phyloP scores from a whole-genome alignment of 2,797 vertebrate species.

The Enteromius paludinosus region DNA sequence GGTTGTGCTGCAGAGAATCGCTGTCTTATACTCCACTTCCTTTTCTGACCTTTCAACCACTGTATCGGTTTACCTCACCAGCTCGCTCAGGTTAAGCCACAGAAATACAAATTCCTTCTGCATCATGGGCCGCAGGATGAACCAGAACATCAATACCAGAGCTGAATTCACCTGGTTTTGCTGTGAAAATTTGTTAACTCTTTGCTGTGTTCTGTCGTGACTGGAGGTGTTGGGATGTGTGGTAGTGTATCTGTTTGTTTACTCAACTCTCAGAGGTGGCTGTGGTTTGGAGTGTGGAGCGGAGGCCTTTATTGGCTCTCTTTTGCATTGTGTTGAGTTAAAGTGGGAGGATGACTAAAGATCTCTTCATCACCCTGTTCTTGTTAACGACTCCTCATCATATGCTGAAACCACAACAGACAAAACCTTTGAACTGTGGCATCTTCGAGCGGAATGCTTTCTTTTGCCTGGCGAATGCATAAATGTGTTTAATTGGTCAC shows the following conservation, averaged over 20 bases:
- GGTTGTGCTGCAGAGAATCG: constrained; percentile 13
- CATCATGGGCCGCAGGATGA: background rate
- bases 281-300: constrained; percentile 38
- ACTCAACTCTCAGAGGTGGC: constrained; percentile 48
- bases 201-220: constrained; percentile 46
- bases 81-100: background rate
- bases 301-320: constrained; percentile 12
- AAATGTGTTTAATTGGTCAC: constrained; percentile 66
- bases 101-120: background rate
- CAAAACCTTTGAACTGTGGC: constrained; percentile 58
- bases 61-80: background rate
- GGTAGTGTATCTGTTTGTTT: constrained; percentile 63
- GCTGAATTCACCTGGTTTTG: constrained; percentile 10
- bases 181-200: background rate
- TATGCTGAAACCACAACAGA: constrained; percentile 70
- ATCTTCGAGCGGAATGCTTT: constrained; percentile 57
- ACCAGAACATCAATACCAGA: constrained; percentile 4
- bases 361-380: constrained; percentile 53
- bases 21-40: constrained; percentile 7
- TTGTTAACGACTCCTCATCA: constrained; percentile 65
- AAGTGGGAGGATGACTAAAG: constrained; percentile 47
- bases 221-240: constrained; percentile 45
- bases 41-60: constrained; percentile 28
- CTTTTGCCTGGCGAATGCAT: constrained; percentile 39
- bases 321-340: constrained; percentile 38